Evolutionary conservation across 2,888 invertebrate genomes (phyloP), one percentile per base, ranked within the genome.

Genomic region (Andrena haemorrhoa): DNA sequence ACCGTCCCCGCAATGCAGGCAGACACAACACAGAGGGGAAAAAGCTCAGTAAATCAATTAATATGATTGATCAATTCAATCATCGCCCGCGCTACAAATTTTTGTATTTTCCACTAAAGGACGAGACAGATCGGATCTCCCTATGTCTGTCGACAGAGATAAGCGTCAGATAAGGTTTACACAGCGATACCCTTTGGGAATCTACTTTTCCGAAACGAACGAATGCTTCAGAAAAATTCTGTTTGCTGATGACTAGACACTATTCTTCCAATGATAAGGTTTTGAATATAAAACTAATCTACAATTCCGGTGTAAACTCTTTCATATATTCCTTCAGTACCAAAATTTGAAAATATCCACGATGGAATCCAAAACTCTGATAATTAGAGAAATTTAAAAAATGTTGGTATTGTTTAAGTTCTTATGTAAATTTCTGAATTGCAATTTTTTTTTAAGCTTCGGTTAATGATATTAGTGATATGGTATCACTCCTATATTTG

Each of bases 111-210:
- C 41, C 41, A 41, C 41, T 16, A 16, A 41, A 41, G 41, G 41
- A 41, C 41, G 16, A 41, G 41, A 41, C 41, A 41, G n/a, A 12
- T 58, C 16, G n/a, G 16, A 31, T 56, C 49, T 20, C 20, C 53
- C 35, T 8, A 20, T 5, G 6, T 49, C n/a, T 23, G 35, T 16
- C 23, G 10, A 29, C 16, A 4, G 20, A 51, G 77, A 77, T 77
- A 74, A 77, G 64, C 16, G 12, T 0, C 2, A 49, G 65, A 74
- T 77, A 66, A 77, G 60, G 60, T 77, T 61, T 41, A 41, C 41
- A 41, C 12, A 12, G 12, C 12, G 12, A 12, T 66, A 60, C 51
- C 41, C 60, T 35, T 66, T 60, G n/a, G 33, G 2, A 35, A 31
- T 10, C 33, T 20, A 23, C 1, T 60, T 51, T 65, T 16, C 26